Conservation (phyloP, 2,113 vertebrate genomes). For the Lepus europaeus region DNA sequence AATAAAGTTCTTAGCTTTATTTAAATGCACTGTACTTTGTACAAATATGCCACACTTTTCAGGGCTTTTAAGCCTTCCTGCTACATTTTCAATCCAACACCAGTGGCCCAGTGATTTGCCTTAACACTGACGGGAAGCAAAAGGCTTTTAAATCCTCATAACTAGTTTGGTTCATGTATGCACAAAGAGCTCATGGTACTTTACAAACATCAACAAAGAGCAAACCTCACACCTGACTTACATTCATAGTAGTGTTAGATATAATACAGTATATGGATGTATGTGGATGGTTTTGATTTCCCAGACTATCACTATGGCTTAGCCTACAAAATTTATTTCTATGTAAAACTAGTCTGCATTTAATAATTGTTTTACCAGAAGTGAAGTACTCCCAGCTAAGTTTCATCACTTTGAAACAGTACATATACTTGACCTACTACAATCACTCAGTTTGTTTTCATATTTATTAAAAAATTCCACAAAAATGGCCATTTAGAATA, state of each 20-base stretch:
- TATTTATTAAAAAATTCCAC: conserved; percentile 33
- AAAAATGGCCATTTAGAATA: conserved; percentile 6
- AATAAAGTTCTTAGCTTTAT: conserved; percentile 37
- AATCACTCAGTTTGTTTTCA: conserved; percentile 21
- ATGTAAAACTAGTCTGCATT: conserved; percentile 31
- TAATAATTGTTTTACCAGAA: conserved; percentile 14
- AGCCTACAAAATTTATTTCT: neutral
- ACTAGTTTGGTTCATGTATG: neutral
- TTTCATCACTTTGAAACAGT: conserved; percentile 49
- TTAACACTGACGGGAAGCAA: conserved; percentile 60
- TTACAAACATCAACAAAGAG: neutral
- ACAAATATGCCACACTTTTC: neutral
- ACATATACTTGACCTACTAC: neutral
- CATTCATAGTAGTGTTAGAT: neutral
- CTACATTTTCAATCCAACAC: neutral
- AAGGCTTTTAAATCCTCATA: neutral
- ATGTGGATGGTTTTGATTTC: neutral
- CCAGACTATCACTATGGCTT: neutral
- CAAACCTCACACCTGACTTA: neutral
- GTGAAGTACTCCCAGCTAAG: neutral
- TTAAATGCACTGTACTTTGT: neutral
- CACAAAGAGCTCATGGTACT: neutral
- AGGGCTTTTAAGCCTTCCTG: neutral
- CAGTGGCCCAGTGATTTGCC: neutral
- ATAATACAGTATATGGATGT: neutral